Evolutionary conservation across 2,797 vertebrate species (phyloP), one percentile per base, ranked within the genome.

Genomic region (Arremon aurantiirostris): DNA sequence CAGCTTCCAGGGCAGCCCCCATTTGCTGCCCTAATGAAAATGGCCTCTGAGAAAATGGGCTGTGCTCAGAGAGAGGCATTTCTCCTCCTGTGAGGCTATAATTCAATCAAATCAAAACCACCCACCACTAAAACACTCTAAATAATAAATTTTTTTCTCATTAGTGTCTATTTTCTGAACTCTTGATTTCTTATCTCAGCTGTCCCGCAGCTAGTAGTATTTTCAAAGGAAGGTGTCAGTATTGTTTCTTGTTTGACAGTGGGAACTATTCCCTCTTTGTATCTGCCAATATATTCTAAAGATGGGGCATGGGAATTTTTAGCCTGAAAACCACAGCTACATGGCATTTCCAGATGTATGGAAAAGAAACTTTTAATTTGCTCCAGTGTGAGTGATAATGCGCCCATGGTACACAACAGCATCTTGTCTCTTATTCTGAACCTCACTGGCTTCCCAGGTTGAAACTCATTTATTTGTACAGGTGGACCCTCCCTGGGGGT

Each of bases 31-130:
- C 46, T 92, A 53, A 89, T 65, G 71, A 90, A 86, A 92, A 92
- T 12, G 52, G 59, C n/a, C 60, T 46, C 42, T 76, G 63, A 93
- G 59, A 79, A 96, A 86, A 93, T 11, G 37, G 28, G 20, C n/a
- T 89, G 22, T 80, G 32, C 46, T 61, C 65, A 70, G n/a, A 82
- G 11, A 73, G 71, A 32, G 26, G 27, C 4, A 27, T 88, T 90
- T 91, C 81, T 63, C 49, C n/a, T 68, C 32, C 78, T 53, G 2
- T 55, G 46, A 73, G 56, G 22, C 19, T 66, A 14, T 75, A 89
- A 85, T 85, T 91, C 72, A 89, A 39, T 85, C 35, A 85, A 80
- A 78, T 81, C 46, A 82, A 93, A 95, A 26, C 21, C 32, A 66
- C 8, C 75, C 23, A 75, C 68, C 53, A 72, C 35, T 75, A 42